These are phyloP conservation scores for Xenentodon cancila DNA, from an alignment of 2,797 vertebrate genomes.

Conservation along the genomic window DNA sequence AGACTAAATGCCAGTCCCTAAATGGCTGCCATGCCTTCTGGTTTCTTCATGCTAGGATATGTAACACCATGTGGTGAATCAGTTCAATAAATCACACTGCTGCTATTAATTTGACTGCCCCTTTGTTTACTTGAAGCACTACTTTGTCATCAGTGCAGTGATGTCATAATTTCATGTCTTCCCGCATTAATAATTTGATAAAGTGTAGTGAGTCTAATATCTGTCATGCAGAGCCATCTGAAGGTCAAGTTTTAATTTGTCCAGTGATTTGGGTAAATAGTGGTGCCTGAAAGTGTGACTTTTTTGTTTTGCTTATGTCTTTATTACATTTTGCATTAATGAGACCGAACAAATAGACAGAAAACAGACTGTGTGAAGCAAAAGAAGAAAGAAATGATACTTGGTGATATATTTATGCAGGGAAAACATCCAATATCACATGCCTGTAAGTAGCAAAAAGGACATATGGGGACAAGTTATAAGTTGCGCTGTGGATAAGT, in stretches of 20 bases:
- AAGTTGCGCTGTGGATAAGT: no score
- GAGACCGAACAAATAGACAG: no score
- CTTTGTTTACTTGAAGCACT: conserved; percentile 30
- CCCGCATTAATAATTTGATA: background rate
- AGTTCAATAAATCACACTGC: conserved; percentile 39
- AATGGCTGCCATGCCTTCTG: conserved; percentile 71
- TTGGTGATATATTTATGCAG: no score
- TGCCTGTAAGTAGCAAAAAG: no score
- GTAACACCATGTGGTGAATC: conserved; percentile 58
- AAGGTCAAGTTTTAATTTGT: background rate
- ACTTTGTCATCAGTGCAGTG: conserved; percentile 6
- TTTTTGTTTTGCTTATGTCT: no score
- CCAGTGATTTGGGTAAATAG: background rate
- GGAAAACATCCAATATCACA: no score
- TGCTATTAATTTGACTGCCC: conserved; percentile 20
- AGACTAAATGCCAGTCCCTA: conserved; percentile 75
- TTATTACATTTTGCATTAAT: no score
- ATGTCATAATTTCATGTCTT: background rate
- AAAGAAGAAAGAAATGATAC: no score
- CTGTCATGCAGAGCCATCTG: conserved; percentile 1
- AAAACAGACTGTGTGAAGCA: no score
- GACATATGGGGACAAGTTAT: no score
- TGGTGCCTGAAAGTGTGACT: no score
- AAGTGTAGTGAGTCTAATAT: background rate
- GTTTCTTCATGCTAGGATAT: conserved; percentile 43